phyloP scores from a whole-genome alignment of 2,888 invertebrate genomes.

The Sminthurinus aureus region DNA sequence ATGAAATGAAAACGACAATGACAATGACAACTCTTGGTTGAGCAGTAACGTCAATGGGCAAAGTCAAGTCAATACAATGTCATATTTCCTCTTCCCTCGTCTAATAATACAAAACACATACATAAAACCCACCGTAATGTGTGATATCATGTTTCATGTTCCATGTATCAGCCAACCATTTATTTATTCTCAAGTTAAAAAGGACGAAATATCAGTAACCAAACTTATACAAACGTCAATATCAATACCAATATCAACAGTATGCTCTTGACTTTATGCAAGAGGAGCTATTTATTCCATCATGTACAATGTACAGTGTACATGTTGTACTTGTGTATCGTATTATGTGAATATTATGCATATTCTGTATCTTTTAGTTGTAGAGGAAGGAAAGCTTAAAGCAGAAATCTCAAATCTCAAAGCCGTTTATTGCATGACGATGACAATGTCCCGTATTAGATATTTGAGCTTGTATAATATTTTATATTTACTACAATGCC shows the following conservation, averaged over 20 bases:
- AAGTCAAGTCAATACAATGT: no score
- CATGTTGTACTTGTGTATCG: no score
- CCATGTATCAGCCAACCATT: background rate
- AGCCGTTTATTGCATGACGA: conserved; percentile 28
- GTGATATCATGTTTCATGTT: no score
- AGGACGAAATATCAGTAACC: background rate
- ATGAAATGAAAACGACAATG: conserved; percentile 1
- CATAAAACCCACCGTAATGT: no score
- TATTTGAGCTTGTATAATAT: no score
- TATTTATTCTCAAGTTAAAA: no score
- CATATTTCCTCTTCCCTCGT: no score
- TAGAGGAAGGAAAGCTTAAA: background rate
- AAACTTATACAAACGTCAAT: background rate
- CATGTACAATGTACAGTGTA: no score
- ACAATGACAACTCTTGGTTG: background rate
- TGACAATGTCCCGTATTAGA: background rate
- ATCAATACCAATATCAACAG: background rate
- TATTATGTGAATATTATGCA: background rate
- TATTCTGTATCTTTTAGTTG: background rate
- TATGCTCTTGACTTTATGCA: no score
- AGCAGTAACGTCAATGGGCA: no score
- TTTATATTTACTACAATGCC: no score
- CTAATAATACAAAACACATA: background rate
- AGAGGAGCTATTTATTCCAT: no score
- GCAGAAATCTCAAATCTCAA: conserved; percentile 11